Percentiles rank a stretch among this genome's conserved stretches.
These are phyloP conservation scores for Andrena haemorrhoa DNA, from an alignment of 2,888 invertebrate genomes.

Conservation along the genomic window DNA sequence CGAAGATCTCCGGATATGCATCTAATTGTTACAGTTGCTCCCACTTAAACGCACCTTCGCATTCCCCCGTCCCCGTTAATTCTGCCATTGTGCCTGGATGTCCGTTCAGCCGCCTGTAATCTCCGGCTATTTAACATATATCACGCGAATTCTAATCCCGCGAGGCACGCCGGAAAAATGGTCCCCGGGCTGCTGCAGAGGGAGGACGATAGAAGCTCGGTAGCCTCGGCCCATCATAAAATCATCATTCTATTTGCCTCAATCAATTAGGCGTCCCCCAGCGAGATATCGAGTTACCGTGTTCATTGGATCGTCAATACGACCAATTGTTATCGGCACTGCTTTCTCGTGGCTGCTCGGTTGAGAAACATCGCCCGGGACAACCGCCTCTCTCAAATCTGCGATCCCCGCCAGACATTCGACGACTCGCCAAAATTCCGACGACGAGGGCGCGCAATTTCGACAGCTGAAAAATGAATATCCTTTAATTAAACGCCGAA, in stretches of 20 bases:
- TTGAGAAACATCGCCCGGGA: background rate
- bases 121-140: slow-evolving; percentile 40
- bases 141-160: background rate
- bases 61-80: slow-evolving; percentile 41
- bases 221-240: slow-evolving; percentile 47
- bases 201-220: background rate
- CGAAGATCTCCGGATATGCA: slow-evolving; percentile 67
- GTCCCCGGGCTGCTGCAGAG: background rate
- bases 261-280: slow-evolving; percentile 72
- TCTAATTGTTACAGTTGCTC: slow-evolving; percentile 58
- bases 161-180: slow-evolving; percentile 1
- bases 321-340: slow-evolving; percentile 57
- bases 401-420: slow-evolving; percentile 4
- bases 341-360: slow-evolving; percentile 30
- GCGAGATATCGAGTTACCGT: slow-evolving; percentile 73
- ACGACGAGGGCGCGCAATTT: background rate
- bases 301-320: slow-evolving; percentile 60
- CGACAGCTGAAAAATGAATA: background rate
- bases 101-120: slow-evolving; percentile 34
- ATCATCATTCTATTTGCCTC: slow-evolving; percentile 72
- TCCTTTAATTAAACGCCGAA: slow-evolving; percentile 20
- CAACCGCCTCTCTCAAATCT: slow-evolving; percentile 1
- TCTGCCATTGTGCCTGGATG: slow-evolving; percentile 37
- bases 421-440: background rate
- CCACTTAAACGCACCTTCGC: slow-evolving; percentile 46